Evolutionary conservation across 2,797 vertebrate genomes (phyloP), one percentile per base, ranked within the genome.

Genomic region (Sebastes aleutianus): DNA sequence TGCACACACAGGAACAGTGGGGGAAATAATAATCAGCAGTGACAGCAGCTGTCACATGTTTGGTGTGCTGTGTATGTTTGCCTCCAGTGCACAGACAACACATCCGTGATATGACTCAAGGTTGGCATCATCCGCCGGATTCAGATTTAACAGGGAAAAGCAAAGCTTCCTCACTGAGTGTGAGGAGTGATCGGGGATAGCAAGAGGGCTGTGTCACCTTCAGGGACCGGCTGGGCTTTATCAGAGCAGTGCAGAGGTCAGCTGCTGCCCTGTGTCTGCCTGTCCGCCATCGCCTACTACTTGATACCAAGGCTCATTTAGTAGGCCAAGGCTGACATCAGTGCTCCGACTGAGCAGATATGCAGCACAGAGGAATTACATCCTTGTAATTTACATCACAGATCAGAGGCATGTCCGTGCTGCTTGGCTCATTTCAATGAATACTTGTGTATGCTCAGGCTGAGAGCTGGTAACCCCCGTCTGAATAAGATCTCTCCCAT

Each of bases 181-280:
- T 27, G 50, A 62, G 43, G 32, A 58, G 4, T n/a, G 64, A 61
- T 79, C 14, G 13, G 54, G 47, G 32, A 61, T 12, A 75, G 47
- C 32, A 61, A 68, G 59, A 79, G 73, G 73, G 36, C 57, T 18
- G 3, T 67, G 67, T 78, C 84, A 85, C 85, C 78, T 86, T 80
- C 69, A 74, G 54, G 80, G 83, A 58, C 79, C 10, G 22, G 26
- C 78, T 70, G 79, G 64, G 69, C 58, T 84, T 89, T 87, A 85
- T 89, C 83, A 59, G 66, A 86, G 85, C 65, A 20, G 84, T 74
- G 72, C 86, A 87, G 88, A 82, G 90, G 91, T 93, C 91, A 91
- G 84, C 86, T 66, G 80, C 78, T 86, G 88, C 78, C 88, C 71
- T 8, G 74, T 36, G 70, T 64, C 67, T 76, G 84, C 75, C 78